phyloP scores from a whole-genome alignment of 2,113 vertebrate genomes.

The Macquaria ambigua region DNA sequence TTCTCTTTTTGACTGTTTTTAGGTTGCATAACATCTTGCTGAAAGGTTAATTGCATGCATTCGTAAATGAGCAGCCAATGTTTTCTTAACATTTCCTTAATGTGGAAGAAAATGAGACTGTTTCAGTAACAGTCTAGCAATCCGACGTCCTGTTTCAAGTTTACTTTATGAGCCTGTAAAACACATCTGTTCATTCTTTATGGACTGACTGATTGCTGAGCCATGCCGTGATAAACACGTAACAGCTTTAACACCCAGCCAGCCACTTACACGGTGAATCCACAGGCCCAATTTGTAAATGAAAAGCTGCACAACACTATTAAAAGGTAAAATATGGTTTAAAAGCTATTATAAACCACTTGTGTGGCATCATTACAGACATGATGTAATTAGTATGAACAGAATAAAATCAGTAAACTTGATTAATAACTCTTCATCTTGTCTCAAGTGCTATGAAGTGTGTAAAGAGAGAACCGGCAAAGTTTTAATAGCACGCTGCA shows the following conservation, averaged over 20 bases:
- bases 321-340: constrained; percentile 39
- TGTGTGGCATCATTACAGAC: constrained; percentile 13
- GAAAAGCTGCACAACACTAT: constrained; percentile 30
- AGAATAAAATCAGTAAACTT: constrained; percentile 24
- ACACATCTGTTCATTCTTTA: constrained; percentile 66
- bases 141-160: constrained; percentile 25
- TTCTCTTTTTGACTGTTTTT: neutral
- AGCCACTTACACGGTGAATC: constrained; percentile 20
- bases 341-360: constrained; percentile 43
- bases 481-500: constrained; percentile 1
- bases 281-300: constrained; percentile 45
- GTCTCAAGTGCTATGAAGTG: neutral
- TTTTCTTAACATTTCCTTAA: constrained; percentile 2
- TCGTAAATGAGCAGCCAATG: constrained; percentile 1
- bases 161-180: constrained; percentile 60
- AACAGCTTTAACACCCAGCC: constrained; percentile 39
- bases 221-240: constrained; percentile 55
- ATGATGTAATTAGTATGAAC: constrained; percentile 8
- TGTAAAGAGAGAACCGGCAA: constrained; percentile 1
- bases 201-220: constrained; percentile 52
- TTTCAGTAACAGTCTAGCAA: constrained; percentile 8
- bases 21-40: neutral
- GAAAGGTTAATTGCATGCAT: neutral
- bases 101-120: constrained; percentile 8
- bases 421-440: constrained; percentile 1